Evolutionary conservation across 1,140 invertebrate genomes (phyloP).

Genomic region (Drosophila pseudoobscura): DNA sequence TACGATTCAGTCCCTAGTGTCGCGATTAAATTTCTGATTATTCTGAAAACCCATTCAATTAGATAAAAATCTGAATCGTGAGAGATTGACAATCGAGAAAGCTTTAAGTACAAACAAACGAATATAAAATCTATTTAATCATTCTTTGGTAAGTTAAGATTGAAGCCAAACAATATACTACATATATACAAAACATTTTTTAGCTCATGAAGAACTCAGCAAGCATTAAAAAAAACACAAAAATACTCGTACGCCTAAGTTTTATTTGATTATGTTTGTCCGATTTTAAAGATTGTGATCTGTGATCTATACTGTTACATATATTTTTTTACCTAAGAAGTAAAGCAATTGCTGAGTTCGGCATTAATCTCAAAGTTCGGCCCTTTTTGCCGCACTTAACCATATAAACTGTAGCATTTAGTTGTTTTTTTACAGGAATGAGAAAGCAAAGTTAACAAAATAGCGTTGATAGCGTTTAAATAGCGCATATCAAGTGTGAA

Average conservation of each 20-base stretch:
- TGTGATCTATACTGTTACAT: not conserved
- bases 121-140: conserved; percentile 22
- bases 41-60: conserved; percentile 20
- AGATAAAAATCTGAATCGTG: conserved; percentile 22
- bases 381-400: conserved; percentile 55
- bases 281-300: not conserved
- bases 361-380: conserved; percentile 39
- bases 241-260: not conserved
- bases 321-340: not conserved
- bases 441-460: conserved; percentile 58
- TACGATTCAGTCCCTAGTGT: conserved; percentile 35
- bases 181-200: conserved; percentile 1
- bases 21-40: conserved; percentile 21
- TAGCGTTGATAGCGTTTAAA: conserved; percentile 43
- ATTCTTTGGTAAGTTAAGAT: conserved; percentile 77
- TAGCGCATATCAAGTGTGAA: conserved; percentile 56
- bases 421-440: conserved; percentile 74
- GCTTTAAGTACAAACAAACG: conserved; percentile 30
- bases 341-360: conserved; percentile 45
- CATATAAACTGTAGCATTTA: conserved; percentile 71
- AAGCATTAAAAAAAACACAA: not conserved
- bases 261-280: conserved; percentile 8
- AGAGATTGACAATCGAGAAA: conserved; percentile 41
- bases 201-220: conserved; percentile 33
- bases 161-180: conserved; percentile 20